phyloP scores from a whole-genome alignment of 1,140 invertebrate species.

The Arctopsyche grandis region DNA sequence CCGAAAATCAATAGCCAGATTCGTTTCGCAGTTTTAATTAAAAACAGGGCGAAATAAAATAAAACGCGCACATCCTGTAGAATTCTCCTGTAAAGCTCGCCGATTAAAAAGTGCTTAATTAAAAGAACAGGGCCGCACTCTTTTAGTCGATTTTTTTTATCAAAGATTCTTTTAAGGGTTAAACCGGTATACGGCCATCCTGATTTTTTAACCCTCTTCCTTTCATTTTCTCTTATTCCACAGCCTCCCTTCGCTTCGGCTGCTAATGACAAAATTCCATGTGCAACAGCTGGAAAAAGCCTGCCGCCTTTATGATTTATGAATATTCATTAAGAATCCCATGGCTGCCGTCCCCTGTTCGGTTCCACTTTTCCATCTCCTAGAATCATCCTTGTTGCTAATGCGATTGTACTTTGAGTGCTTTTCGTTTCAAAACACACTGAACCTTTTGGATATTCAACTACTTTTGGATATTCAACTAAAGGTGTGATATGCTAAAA shows the following conservation, averaged over 20 bases:
- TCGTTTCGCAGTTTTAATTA: slow-evolving; percentile 11
- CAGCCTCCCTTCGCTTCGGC: neutral
- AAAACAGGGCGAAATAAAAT: neutral
- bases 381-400: neutral
- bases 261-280: slow-evolving; percentile 48
- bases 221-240: too few relatives aligned
- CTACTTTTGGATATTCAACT: too few relatives aligned
- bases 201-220: too few relatives aligned
- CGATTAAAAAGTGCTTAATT: slow-evolving; percentile 41
- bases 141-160: neutral
- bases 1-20: neutral
- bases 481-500: too few relatives aligned
- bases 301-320: slow-evolving; percentile 48
- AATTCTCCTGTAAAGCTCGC: neutral
- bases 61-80: neutral
- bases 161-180: neutral
- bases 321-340: slow-evolving; percentile 46
- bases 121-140: neutral
- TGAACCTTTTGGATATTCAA: too few relatives aligned
- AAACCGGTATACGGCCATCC: too few relatives aligned
- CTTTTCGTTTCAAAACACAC: too few relatives aligned
- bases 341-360: neutral
- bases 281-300: slow-evolving; percentile 46
- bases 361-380: neutral
- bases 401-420: neutral